Evolutionary conservation across 2,888 invertebrate species (phyloP), one percentile per base, ranked within the genome.

Genomic region (Lepas anatifera): DNA sequence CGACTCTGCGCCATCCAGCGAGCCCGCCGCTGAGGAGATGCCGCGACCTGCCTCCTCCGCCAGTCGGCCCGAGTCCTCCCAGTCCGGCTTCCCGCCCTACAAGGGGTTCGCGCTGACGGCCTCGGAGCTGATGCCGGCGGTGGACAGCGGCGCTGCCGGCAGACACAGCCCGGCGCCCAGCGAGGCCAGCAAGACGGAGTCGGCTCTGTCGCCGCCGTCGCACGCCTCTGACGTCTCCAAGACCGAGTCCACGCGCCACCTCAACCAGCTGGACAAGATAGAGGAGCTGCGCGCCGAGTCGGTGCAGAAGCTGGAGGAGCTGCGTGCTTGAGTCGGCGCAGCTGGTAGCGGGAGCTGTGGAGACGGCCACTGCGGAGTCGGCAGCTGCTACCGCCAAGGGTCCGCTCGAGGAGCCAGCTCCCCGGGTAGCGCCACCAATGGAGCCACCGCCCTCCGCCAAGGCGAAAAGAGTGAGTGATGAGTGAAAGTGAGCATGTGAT

Each of bases 161-260:
- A 73, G 77, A 8, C 74, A 75, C 71, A 77, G 76, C 10, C 77
- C 77, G 6, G 76, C 77, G 22, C 77, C 77, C 27, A 76, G 76
- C 58, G 77, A 77, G 70, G 75, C 76, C 29, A 76, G 77, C 50
- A 77, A 77, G 69, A 76, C 77, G 27, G 77, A 77, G 71, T 76
- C 77, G 68, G 76, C 76, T 13, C 72, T 75, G 29, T 75, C 76
- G 13, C 75, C 75, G 37, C 75, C 75, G 29, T 75, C 75, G 7
- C 75, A 75, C 32, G 76, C 77, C 27, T 77, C 76, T 69, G 77
- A 77, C 69, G 75, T 76, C 22, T 76, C 76, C 41, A 76, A 76
- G 71, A 76, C 76, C 18, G 77, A 77, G 71, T 76, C 76, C 52
- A 73, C 74, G 63, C 73, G 77, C 18, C 76, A 77, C 52, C 72